Evolutionary conservation across 1,140 invertebrate species (phyloP).

Genomic region (Drosophila simulans): DNA sequence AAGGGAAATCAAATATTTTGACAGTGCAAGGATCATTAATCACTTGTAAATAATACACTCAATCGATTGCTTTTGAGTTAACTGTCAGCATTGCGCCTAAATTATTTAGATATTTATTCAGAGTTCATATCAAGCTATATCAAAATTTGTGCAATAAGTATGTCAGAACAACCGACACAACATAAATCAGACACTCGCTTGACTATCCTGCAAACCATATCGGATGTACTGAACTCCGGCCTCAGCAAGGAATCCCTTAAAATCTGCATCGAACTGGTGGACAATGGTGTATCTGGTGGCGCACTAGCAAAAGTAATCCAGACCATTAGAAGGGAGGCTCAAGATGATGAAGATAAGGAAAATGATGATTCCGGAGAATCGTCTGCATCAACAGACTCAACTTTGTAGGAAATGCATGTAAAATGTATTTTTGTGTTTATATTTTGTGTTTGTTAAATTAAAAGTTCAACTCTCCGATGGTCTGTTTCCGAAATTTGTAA

Average conservation of each 20-base stretch:
- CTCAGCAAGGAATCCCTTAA: slow-evolving; percentile 28
- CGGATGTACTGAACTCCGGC: slow-evolving; percentile 17
- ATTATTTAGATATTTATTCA: neutral
- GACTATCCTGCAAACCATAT: slow-evolving; percentile 15
- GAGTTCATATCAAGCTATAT: neutral
- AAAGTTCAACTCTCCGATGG: neutral
- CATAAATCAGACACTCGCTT: neutral
- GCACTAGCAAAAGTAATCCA: slow-evolving; percentile 20
- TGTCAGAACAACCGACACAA: slow-evolving; percentile 10
- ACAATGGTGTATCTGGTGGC: slow-evolving; percentile 1
- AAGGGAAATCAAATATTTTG: neutral
- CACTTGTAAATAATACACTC: neutral
- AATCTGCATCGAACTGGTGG: slow-evolving; percentile 29
- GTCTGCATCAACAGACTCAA: neutral
- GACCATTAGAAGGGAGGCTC: neutral
- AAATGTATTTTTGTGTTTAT: neutral
- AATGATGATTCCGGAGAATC: neutral
- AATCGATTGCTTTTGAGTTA: neutral
- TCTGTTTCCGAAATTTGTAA: neutral
- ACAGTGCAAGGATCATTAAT: neutral
- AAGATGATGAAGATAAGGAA: neutral
- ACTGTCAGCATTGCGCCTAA: neutral
- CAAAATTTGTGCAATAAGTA: neutral
- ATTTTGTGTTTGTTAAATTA: neutral
- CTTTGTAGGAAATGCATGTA: neutral